Percentiles rank a stretch among this genome's conserved stretches.
These are phyloP conservation scores for Agelastica alni DNA, from an alignment of 2,888 invertebrate genomes.

Conservation along the genomic window DNA sequence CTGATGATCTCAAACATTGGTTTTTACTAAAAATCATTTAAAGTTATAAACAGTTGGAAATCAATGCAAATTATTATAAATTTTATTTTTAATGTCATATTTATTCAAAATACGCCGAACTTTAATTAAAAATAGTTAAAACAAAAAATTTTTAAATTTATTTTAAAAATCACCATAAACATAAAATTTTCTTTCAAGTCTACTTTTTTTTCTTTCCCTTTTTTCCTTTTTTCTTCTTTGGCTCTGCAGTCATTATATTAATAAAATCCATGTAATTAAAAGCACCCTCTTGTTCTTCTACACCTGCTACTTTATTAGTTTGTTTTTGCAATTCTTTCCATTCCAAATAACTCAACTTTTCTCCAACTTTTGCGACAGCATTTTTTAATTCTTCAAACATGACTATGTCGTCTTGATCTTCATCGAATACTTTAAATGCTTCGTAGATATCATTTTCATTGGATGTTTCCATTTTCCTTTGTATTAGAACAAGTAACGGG, in stretches of 20 bases:
- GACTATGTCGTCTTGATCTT: constrained; percentile 1
- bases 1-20: too few relatives aligned
- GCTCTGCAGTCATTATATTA: neutral
- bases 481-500: constrained; percentile 5
- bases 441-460: constrained; percentile 14
- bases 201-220: neutral
- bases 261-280: constrained; percentile 3
- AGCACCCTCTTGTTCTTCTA: neutral
- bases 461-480: neutral
- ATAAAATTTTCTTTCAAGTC: too few relatives aligned
- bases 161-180: too few relatives aligned
- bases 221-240: constrained; percentile 1
- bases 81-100: too few relatives aligned
- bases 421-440: constrained; percentile 4
- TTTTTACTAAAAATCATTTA: too few relatives aligned
- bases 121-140: too few relatives aligned
- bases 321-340: constrained; percentile 4
- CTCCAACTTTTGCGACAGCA: neutral
- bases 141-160: too few relatives aligned
- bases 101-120: too few relatives aligned
- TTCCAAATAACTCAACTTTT: neutral
- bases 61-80: too few relatives aligned
- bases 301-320: neutral
- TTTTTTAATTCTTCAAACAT: neutral
- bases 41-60: too few relatives aligned